A percentile compares a stretch with the other conserved stretches of the same genome.
Evolutionary conservation across 2,113 vertebrate genomes (phyloP).

Genomic region (Panthera leo): DNA sequence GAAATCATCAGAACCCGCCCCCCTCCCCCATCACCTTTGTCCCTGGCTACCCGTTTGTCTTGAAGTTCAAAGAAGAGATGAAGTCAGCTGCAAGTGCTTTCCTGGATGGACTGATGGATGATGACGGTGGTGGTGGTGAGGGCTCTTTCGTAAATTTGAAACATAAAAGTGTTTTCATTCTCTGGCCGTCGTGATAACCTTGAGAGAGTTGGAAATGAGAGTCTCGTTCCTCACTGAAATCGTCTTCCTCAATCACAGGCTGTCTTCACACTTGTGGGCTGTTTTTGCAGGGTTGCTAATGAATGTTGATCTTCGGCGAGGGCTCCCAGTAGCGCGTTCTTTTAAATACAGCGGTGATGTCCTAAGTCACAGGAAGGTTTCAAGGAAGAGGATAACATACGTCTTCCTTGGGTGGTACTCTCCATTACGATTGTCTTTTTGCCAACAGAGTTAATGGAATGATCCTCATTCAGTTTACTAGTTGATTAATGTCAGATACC

Average conservation of each 20-base stretch:
- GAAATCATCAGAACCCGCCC: not conserved
- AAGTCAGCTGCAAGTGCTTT: not conserved
- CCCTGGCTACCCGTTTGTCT: not conserved
- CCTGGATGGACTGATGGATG: not conserved
- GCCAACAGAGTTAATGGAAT: conserved; percentile 26
- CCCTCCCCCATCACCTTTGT: not conserved
- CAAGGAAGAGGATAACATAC: conserved; percentile 45
- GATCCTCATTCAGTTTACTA: not conserved
- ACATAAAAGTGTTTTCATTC: conserved; percentile 65
- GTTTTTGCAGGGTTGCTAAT: conserved; percentile 55
- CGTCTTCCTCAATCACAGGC: conserved; percentile 33
- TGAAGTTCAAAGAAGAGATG: not conserved
- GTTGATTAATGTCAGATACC: not conserved
- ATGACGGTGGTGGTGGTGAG: not conserved
- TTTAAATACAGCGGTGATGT: conserved; percentile 27
- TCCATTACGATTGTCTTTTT: conserved; percentile 56
- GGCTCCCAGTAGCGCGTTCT: not conserved
- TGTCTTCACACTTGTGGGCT: conserved; percentile 57
- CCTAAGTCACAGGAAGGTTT: conserved; percentile 50
- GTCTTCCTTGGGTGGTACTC: conserved; percentile 35
- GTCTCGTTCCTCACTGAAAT: conserved; percentile 63
- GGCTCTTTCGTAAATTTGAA: conserved; percentile 48
- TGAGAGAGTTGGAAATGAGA: conserved; percentile 38
- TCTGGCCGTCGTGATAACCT: conserved; percentile 44
- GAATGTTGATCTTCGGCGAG: conserved; percentile 55